Percentiles rank a stretch among this genome's conserved stretches.
phyloP scores from a whole-genome alignment of 2,888 invertebrate species.

The Caenorhabditis drosophilae region DNA sequence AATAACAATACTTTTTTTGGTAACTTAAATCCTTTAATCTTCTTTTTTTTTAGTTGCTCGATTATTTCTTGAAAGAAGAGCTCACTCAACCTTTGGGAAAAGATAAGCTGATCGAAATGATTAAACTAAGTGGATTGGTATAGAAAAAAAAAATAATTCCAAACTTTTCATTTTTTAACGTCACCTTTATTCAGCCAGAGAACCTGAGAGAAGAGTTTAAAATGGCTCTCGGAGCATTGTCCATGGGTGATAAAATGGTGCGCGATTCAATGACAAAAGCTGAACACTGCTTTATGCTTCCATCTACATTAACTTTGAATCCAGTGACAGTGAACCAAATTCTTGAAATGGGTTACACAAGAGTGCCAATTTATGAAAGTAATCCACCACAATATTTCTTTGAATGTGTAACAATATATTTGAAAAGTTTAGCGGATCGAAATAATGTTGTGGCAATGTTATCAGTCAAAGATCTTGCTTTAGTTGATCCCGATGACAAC shows the following conservation, averaged over 20 bases:
- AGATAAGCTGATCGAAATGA: conserved; percentile 91
- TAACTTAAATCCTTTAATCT: too few relatives aligned
- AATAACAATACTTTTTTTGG: too few relatives aligned
- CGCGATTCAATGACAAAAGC: conserved; percentile 93
- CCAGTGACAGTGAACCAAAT: conserved; percentile 97
- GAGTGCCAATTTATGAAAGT: conserved; percentile 83
- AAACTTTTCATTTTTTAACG: not conserved
- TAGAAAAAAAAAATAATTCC: not conserved
- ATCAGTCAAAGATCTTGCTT: conserved; percentile 96
- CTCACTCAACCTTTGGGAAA: conserved; percentile 91
- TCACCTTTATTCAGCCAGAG: not conserved
- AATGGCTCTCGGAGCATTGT: conserved; percentile 80
- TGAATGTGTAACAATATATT: conserved; percentile 3
- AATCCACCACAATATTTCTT: not conserved
- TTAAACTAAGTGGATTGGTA: conserved; percentile 70
- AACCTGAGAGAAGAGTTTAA: conserved; percentile 63
- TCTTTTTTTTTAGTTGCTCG: conserved; percentile 49
- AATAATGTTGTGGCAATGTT: conserved; percentile 72
- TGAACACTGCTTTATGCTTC: conserved; percentile 94
- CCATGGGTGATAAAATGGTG: conserved; percentile 90
- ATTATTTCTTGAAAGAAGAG: conserved; percentile 80
- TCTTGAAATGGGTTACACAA: conserved; percentile 86
- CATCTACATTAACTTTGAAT: conserved; percentile 82
- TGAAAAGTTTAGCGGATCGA: conserved; percentile 42
- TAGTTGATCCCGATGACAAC: conserved; percentile 97